phyloP scores from a whole-genome alignment of 1,140 invertebrate species.

The Drosophila miranda region DNA sequence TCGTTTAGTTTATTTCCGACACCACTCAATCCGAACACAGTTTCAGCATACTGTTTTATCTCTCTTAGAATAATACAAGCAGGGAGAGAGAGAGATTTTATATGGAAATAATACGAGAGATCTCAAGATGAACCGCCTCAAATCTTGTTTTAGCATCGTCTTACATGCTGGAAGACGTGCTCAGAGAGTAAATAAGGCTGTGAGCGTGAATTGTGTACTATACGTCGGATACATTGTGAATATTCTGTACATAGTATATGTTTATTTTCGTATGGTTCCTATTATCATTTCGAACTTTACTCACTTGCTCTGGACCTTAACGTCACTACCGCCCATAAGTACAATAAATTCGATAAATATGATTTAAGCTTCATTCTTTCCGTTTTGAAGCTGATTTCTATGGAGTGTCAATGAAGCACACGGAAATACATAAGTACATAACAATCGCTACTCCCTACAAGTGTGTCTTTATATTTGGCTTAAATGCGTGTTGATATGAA shows the following conservation, averaged over 20 bases:
- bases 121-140: conserved; percentile 50
- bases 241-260: conserved; percentile 5
- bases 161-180: not conserved
- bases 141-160: conserved; percentile 49
- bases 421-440: not conserved
- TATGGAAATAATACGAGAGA: conserved; percentile 10
- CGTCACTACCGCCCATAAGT: conserved; percentile 17
- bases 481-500: conserved; percentile 22
- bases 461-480: not conserved
- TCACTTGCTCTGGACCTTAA: conserved; percentile 44
- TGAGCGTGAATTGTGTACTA: not conserved
- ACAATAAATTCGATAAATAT: conserved; percentile 13
- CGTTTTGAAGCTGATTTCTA: not conserved
- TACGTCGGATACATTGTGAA: conserved; percentile 19
- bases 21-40: too few relatives aligned
- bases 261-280: conserved; percentile 26
- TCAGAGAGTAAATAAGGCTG: conserved; percentile 10
- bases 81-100: conserved; percentile 25
- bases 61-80: too few relatives aligned
- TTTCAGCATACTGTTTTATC: too few relatives aligned
- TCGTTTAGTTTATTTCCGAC: too few relatives aligned
- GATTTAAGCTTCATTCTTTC: conserved; percentile 22
- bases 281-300: conserved; percentile 64
- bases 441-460: conserved; percentile 3
- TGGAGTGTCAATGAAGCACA: conserved; percentile 12